Base-by-base conservation (phyloP, 2,888 invertebrate species). In the Thecocarcelia acutangulata region DNA sequence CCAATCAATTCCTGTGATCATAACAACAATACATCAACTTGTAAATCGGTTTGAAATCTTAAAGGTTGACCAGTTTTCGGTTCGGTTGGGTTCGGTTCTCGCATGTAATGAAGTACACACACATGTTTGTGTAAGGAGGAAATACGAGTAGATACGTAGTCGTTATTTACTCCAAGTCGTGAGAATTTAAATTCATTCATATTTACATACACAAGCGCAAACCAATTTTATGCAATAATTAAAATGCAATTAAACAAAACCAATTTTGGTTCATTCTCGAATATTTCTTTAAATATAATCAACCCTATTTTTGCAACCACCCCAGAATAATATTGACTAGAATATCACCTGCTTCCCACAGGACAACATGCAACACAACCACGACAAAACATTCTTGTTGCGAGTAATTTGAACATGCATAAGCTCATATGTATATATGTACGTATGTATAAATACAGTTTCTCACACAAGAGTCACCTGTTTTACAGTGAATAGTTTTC, bases 311-410 rank as follows among this genome's bases (percentile, higher is more conserved):
- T 2, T 9, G 12, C 5, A 66, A 15, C 69, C 69, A 78, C 77
- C 78, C 74, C 59, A 40, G n/a, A 3, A 0, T 1, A 37, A 40
- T 24, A 19, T 21, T 44, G 37, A 24, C 13, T 21, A 12, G n/a
- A 68, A 59, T 69, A 59, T 63, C 72, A 83, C 72, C 79, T 83
- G 79, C 75, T 79, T 79, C 44, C 61, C 61, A 75, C 33, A 24
- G 15, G 21, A 13, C n/a, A 50, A 66, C 28, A 46, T 56, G 73
- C 44, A 63, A 54, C 33, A 19, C 64, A 44, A 33, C 42, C 33
- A 56, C 52, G 9, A 33, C 33, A 5, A 33, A 33, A 28, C 6
- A 6, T n/a, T n/a, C n/a, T n/a, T n/a, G n/a, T n/a, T n/a, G n/a
- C n/a, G n/a, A n/a, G n/a, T n/a, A n/a, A n/a, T n/a, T n/a, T n/a